phyloP scores from a whole-genome alignment of 2,888 invertebrate species.

The Lypha dubia region DNA sequence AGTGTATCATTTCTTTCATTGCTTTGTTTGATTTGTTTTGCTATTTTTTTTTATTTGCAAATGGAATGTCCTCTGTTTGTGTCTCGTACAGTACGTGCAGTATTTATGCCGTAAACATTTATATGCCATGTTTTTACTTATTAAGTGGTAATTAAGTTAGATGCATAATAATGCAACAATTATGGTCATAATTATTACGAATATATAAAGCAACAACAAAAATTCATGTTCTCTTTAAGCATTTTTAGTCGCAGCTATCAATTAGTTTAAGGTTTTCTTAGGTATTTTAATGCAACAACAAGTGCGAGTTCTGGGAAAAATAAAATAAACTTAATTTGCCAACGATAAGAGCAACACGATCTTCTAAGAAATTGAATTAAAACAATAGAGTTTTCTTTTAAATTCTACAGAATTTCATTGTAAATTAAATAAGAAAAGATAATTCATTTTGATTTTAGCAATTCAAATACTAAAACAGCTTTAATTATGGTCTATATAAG shows the following conservation, averaged over 20 bases:
- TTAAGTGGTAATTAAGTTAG: constrained; percentile 72
- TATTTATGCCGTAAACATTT: constrained; percentile 38
- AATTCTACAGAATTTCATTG: constrained; percentile 15
- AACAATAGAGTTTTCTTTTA: not conserved
- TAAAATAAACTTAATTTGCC: constrained; percentile 3
- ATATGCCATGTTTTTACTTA: constrained; percentile 62
- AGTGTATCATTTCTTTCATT: constrained; percentile 35
- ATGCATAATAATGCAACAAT: constrained; percentile 49
- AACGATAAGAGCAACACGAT: not conserved
- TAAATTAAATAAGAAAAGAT: not conserved
- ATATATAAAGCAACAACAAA: not conserved
- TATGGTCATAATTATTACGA: constrained; percentile 63
- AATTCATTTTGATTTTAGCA: not conserved
- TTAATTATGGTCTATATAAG: constrained; percentile 1
- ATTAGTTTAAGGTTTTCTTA: constrained; percentile 46
- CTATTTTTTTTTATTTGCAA: not conserved
- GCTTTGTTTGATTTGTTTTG: not conserved
- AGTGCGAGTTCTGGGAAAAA: constrained; percentile 38
- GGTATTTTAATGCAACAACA: constrained; percentile 39
- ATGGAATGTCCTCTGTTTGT: constrained; percentile 8
- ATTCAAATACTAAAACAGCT: not conserved
- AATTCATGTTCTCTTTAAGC: not conserved
- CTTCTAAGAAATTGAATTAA: constrained; percentile 25
- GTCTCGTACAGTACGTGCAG: constrained; percentile 26
- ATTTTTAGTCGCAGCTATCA: constrained; percentile 37